Evolutionary conservation across 2,797 vertebrate species (phyloP).

Genomic region (Myotis daubentonii): DNA sequence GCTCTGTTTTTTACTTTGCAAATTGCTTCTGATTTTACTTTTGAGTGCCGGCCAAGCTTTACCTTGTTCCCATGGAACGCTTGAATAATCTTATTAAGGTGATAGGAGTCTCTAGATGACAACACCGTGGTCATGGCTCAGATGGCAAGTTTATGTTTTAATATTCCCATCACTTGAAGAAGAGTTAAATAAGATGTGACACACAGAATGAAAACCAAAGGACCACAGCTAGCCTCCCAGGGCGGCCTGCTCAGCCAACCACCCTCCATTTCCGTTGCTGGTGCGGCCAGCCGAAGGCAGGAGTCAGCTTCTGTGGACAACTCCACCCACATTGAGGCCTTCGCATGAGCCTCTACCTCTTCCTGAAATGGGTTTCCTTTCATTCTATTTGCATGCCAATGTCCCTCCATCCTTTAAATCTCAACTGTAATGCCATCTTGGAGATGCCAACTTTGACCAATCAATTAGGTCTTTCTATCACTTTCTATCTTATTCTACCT

Average conservation of each 20-base stretch:
- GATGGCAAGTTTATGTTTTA: slow-evolving; percentile 50
- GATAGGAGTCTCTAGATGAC: slow-evolving; percentile 43
- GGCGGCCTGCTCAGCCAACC: rapidly evolving
- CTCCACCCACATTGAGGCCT: background rate
- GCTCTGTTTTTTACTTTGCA: slow-evolving; percentile 22
- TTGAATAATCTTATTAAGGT: slow-evolving; percentile 55
- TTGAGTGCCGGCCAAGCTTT: background rate
- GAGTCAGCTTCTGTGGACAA: background rate
- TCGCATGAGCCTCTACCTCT: background rate
- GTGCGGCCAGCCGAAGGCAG: background rate
- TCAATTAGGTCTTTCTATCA: background rate
- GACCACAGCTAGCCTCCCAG: background rate
- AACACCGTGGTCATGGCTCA: slow-evolving; percentile 29
- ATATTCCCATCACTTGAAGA: slow-evolving; percentile 7
- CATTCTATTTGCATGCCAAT: background rate
- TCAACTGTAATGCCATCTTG: background rate
- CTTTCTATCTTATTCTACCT: background rate
- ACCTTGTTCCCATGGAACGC: slow-evolving; percentile 50
- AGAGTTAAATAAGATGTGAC: slow-evolving; percentile 20
- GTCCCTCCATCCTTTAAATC: background rate
- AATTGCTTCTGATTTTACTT: slow-evolving; percentile 31
- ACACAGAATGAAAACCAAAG: background rate
- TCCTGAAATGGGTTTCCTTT: background rate
- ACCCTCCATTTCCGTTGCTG: background rate
- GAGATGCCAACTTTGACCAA: background rate